phyloP scores from a whole-genome alignment of 64 coral and sea anemone genomes.

The Pachyseris speciosa region DNA sequence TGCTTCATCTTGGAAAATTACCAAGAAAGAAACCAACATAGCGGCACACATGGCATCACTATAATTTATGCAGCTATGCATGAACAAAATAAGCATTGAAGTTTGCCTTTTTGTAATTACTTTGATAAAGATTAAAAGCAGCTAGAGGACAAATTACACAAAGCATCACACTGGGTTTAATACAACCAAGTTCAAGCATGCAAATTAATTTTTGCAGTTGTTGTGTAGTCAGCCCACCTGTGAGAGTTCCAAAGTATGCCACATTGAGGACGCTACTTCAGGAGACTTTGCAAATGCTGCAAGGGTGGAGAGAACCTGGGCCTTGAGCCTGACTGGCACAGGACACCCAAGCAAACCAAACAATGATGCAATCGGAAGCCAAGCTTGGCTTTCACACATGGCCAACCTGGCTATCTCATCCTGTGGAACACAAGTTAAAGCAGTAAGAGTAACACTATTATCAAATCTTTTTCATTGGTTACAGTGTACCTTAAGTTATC shows the following conservation, averaged over 20 bases:
- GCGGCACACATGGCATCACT: neutral
- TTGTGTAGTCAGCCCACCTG: conserved; percentile 68
- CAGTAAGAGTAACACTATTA: neutral
- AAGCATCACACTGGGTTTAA: no score
- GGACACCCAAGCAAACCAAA: conserved; percentile 96
- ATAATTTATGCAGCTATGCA: neutral
- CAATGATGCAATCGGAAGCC: conserved; percentile 94
- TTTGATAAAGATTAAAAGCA: no score
- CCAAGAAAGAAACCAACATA: neutral
- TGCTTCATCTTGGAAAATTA: conserved; percentile 12
- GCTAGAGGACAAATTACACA: neutral
- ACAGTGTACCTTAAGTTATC: no score
- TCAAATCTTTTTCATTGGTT: neutral
- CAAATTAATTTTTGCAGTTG: no score
- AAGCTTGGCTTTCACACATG: conserved; percentile 94
- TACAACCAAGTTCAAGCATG: no score
- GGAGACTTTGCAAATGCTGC: conserved; percentile 96
- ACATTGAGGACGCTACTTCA: conserved; percentile 91
- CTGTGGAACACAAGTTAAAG: conserved; percentile 11
- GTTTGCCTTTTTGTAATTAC: neutral
- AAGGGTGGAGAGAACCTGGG: conserved; percentile 76
- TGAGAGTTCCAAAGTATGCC: conserved; percentile 89
- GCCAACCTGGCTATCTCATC: conserved; percentile 89
- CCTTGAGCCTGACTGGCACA: conserved; percentile 84
- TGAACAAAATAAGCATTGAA: neutral